Evolutionary conservation across 2,888 invertebrate species (phyloP).

Genomic region (Sericinus montela): DNA sequence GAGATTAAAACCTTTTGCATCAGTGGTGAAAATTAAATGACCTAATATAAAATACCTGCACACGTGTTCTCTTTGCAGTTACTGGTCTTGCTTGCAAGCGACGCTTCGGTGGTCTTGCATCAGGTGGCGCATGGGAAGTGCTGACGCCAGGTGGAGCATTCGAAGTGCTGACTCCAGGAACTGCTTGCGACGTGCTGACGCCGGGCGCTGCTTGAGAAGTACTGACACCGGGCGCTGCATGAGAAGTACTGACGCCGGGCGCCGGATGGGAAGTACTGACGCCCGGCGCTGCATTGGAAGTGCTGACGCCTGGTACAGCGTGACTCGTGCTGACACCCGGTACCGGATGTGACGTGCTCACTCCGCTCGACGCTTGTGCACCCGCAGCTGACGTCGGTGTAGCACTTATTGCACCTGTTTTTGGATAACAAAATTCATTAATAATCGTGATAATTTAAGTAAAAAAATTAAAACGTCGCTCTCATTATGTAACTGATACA

Average conservation of each 20-base stretch:
- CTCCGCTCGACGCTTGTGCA: constrained; percentile 41
- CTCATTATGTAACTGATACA: too few relatives aligned
- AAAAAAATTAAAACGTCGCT: too few relatives aligned
- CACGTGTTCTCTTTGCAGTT: constrained; percentile 74
- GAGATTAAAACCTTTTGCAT: too few relatives aligned
- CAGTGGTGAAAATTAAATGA: too few relatives aligned
- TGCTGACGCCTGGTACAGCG: constrained; percentile 32
- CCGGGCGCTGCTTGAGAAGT: constrained; percentile 40
- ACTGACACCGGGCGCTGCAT: constrained; percentile 35
- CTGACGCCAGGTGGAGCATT: constrained; percentile 40
- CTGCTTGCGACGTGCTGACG: constrained; percentile 32
- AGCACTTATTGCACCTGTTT: constrained; percentile 30
- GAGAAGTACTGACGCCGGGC: constrained; percentile 42
- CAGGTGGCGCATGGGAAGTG: constrained; percentile 55
- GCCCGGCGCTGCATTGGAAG: constrained; percentile 34
- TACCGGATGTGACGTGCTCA: constrained; percentile 34
- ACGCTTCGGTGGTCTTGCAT: constrained; percentile 58
- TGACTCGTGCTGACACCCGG: constrained; percentile 42
- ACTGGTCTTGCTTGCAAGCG: constrained; percentile 61
- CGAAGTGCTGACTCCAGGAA: constrained; percentile 40
- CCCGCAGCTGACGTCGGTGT: constrained; percentile 36
- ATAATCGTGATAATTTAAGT: too few relatives aligned
- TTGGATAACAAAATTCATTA: too few relatives aligned
- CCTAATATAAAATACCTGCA: too few relatives aligned
- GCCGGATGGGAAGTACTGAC: constrained; percentile 42